Conservation (phyloP, 2,888 invertebrate genomes). For the Cremastinae sp. region DNA sequence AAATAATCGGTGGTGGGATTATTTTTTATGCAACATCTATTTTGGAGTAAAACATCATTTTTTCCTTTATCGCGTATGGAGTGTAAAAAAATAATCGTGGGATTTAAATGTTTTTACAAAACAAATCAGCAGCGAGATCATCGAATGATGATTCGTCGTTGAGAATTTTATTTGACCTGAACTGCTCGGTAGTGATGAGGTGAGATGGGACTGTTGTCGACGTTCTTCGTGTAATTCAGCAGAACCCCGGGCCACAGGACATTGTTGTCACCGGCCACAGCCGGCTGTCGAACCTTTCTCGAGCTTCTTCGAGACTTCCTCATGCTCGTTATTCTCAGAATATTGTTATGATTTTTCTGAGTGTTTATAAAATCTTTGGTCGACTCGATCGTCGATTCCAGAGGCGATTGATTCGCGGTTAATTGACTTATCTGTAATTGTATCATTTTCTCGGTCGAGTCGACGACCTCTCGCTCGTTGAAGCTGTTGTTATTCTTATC, state of each 20-base stretch:
- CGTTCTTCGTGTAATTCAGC: conserved; percentile 67
- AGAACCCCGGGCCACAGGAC: conserved; percentile 66
- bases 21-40: no score
- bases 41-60: no score
- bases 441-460: conserved; percentile 45
- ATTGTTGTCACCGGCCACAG: conserved; percentile 65
- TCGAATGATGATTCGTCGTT: not conserved
- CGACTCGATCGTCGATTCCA: conserved; percentile 23
- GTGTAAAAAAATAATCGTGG: no score
- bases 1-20: no score
- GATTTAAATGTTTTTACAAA: no score
- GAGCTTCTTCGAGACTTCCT: conserved; percentile 43
- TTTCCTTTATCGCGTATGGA: no score
- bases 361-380: conserved; percentile 21
- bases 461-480: conserved; percentile 5
- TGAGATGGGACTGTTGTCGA: conserved; percentile 59
- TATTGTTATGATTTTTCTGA: conserved; percentile 24
- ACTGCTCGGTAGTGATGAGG: conserved; percentile 56
- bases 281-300: conserved; percentile 55
- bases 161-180: conserved; percentile 50
- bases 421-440: conserved; percentile 37
- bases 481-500: conserved; percentile 18
- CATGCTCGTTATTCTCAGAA: conserved; percentile 47
- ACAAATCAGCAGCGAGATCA: no score
- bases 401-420: conserved; percentile 28